Evolutionary conservation across 2,113 vertebrate genomes (phyloP).

Genomic region (Alaudala cheleensis): DNA sequence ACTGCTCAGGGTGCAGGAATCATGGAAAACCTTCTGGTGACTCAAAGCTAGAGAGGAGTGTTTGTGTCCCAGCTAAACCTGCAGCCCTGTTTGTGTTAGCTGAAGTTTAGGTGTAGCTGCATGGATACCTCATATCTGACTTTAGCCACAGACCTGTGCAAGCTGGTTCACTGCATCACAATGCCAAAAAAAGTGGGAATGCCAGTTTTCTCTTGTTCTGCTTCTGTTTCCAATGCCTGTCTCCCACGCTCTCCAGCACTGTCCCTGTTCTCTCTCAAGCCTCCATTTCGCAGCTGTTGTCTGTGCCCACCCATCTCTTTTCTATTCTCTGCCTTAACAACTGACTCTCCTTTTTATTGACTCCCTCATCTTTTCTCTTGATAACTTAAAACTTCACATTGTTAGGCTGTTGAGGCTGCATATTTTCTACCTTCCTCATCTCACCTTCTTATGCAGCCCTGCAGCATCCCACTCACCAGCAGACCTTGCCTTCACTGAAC

Average conservation of each 20-base stretch:
- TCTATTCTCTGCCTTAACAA: not conserved
- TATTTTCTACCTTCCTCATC: not conserved
- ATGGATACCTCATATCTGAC: accelerated
- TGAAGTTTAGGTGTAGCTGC: not conserved
- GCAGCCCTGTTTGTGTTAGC: not conserved
- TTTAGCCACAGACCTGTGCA: not conserved
- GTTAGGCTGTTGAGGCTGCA: not conserved
- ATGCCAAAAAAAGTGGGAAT: not conserved
- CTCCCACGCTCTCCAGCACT: not conserved
- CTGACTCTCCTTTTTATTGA: not conserved
- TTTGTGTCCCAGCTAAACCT: not conserved
- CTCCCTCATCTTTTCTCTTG: not conserved
- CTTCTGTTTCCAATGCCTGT: not conserved
- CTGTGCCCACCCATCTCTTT: not conserved
- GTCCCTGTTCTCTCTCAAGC: not conserved
- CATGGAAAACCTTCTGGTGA: not conserved
- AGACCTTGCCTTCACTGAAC: not conserved
- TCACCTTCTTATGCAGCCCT: not conserved
- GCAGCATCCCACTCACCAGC: not conserved
- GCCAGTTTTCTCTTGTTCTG: not conserved
- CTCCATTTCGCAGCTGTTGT: not conserved
- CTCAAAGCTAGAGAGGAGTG: not conserved
- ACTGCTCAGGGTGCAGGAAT: not conserved
- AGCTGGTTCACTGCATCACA: not conserved
- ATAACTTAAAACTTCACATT: not conserved